Evolutionary conservation across 1,140 invertebrate species (phyloP).

Genomic region (Aporrectodea caliginosa): DNA sequence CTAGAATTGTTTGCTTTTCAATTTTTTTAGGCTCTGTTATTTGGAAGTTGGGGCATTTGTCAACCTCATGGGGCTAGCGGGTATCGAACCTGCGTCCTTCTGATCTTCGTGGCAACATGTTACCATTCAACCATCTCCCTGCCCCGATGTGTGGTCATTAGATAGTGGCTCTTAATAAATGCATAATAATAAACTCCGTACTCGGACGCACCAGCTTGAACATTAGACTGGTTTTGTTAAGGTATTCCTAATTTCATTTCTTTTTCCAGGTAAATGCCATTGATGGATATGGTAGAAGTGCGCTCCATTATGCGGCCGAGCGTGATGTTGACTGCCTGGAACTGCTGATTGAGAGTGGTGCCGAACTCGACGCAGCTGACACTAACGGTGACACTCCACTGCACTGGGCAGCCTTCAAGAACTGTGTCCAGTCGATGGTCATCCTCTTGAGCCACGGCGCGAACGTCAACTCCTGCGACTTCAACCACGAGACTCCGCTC

Average conservation of each 20-base stretch:
- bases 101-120: too few species aligned
- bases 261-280: slow-evolving; percentile 44
- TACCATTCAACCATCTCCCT: too few species aligned
- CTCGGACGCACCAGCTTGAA: neutral
- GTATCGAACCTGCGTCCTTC: too few species aligned
- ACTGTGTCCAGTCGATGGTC: slow-evolving; percentile 40
- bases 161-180: too few species aligned
- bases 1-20: too few species aligned
- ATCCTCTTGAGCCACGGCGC: slow-evolving; percentile 55
- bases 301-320: slow-evolving; percentile 52
- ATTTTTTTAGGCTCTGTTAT: too few species aligned
- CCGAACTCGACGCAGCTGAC: slow-evolving; percentile 43
- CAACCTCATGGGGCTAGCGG: too few species aligned
- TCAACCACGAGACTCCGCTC: slow-evolving; percentile 50
- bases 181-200: too few species aligned
- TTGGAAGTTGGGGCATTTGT: too few species aligned
- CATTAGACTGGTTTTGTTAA: neutral
- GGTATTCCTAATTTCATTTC: too few species aligned
- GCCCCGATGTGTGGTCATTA: too few species aligned
- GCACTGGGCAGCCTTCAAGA: slow-evolving; percentile 53
- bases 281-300: slow-evolving; percentile 49
- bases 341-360: slow-evolving; percentile 44
- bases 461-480: slow-evolving; percentile 55
- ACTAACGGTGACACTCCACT: slow-evolving; percentile 47
- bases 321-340: slow-evolving; percentile 40